Evolutionary conservation across 2,113 vertebrate species (phyloP).

Genomic region (Oenanthe oenanthe): DNA sequence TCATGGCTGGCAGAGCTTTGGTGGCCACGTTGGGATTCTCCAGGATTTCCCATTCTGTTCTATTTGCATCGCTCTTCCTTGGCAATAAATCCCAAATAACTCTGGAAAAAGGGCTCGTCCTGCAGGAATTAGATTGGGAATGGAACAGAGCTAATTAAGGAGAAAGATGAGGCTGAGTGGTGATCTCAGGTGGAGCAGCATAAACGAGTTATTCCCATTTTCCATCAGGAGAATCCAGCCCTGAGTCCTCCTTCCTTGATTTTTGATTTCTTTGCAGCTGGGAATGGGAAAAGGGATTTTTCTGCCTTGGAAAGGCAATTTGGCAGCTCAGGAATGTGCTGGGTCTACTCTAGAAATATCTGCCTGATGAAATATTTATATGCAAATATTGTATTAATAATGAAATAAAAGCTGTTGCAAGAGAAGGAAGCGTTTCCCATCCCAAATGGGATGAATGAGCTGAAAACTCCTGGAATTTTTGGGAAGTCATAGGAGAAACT

Average conservation of each 20-base stretch:
- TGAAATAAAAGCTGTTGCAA: not conserved
- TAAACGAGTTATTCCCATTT: not conserved
- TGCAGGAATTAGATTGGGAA: not conserved
- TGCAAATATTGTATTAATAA: constrained; percentile 22
- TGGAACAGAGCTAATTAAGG: not conserved
- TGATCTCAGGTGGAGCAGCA: not conserved
- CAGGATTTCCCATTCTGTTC: not conserved
- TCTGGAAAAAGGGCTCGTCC: not conserved
- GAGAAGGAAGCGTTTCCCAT: not conserved
- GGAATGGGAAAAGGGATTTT: not conserved
- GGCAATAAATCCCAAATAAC: not conserved
- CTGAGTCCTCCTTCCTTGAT: not conserved
- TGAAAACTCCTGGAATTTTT: not conserved
- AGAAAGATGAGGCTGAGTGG: not conserved
- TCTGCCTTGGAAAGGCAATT: not conserved
- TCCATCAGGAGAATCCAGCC: not conserved
- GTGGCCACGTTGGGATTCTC: not conserved
- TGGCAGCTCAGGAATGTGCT: not conserved
- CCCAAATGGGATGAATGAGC: not conserved
- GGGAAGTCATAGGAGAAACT: not conserved
- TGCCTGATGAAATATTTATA: not conserved
- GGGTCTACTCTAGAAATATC: not conserved
- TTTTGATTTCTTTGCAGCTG: not conserved
- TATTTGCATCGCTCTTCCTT: not conserved
- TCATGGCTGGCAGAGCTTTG: not conserved